These are phyloP conservation scores for Phrynosoma blainvillii DNA, from an alignment of 2,113 vertebrate genomes.

Conservation along the genomic window DNA sequence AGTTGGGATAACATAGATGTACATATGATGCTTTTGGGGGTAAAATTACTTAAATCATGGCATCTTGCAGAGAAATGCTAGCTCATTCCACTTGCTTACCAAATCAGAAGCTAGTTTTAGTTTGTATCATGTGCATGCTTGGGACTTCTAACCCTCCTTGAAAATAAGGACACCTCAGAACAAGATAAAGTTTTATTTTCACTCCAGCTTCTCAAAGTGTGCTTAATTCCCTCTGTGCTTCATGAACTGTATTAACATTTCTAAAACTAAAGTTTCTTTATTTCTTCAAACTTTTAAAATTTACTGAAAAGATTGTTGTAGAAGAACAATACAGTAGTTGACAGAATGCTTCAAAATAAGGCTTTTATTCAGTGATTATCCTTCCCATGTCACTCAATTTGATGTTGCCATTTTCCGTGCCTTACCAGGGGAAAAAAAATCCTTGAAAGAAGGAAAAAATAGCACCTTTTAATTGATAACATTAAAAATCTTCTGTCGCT, in stretches of 20 bases:
- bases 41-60: not conserved
- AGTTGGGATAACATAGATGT: not conserved
- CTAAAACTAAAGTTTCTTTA: no score
- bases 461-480: no score
- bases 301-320: not conserved
- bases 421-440: no score
- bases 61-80: not conserved
- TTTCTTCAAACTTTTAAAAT: not conserved
- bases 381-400: no score
- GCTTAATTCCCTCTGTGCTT: not conserved
- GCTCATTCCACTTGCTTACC: not conserved
- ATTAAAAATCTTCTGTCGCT: no score
- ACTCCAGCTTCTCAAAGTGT: not conserved
- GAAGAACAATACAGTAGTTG: not conserved
- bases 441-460: no score
- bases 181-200: not conserved
- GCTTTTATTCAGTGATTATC: no score
- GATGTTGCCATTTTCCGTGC: no score
- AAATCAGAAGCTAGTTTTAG: not conserved
- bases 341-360: no score
- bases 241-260: not conserved
- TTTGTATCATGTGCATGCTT: not conserved
- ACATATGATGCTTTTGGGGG: not conserved
- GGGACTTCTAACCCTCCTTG: not conserved
- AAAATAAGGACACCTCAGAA: not conserved